Percentiles rank a stretch among this genome's conserved stretches.
Evolutionary conservation across 2,888 invertebrate genomes (phyloP).

Genomic region (Dusona sp.): DNA sequence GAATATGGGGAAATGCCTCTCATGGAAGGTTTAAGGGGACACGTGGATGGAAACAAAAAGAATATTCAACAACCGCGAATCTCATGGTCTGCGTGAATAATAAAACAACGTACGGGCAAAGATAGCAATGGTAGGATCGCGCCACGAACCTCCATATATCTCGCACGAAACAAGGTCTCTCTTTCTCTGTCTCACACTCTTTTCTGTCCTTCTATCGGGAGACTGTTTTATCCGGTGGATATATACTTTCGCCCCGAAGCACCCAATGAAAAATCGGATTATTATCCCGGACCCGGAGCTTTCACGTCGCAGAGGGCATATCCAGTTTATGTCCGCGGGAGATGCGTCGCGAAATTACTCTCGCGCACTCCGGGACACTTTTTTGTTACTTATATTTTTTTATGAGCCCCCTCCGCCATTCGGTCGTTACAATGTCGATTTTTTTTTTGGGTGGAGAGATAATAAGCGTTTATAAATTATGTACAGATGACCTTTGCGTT

Average conservation of each 20-base stretch:
- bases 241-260: constrained; percentile 40
- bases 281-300: constrained; percentile 64
- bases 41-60: background rate
- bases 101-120: constrained; percentile 44
- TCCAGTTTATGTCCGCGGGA: constrained; percentile 63
- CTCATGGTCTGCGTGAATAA: constrained; percentile 36
- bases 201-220: constrained; percentile 25
- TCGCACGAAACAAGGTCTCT: constrained; percentile 54
- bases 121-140: constrained; percentile 44
- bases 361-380: constrained; percentile 61
- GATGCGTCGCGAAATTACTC: constrained; percentile 60
- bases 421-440: constrained; percentile 33
- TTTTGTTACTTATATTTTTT: constrained; percentile 34
- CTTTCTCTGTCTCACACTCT: constrained; percentile 21
- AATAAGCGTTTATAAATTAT: constrained; percentile 64
- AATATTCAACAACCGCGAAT: constrained; percentile 49
- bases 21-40: background rate
- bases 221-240: constrained; percentile 47
- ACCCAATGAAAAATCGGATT: constrained; percentile 68
- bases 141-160: constrained; percentile 58
- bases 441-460: constrained; percentile 43
- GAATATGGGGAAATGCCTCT: constrained; percentile 3
- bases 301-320: constrained; percentile 55
- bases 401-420: background rate
- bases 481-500: constrained; percentile 51